Evolutionary conservation across 1,140 invertebrate genomes (phyloP).

Genomic region (Acarapis woodi): DNA sequence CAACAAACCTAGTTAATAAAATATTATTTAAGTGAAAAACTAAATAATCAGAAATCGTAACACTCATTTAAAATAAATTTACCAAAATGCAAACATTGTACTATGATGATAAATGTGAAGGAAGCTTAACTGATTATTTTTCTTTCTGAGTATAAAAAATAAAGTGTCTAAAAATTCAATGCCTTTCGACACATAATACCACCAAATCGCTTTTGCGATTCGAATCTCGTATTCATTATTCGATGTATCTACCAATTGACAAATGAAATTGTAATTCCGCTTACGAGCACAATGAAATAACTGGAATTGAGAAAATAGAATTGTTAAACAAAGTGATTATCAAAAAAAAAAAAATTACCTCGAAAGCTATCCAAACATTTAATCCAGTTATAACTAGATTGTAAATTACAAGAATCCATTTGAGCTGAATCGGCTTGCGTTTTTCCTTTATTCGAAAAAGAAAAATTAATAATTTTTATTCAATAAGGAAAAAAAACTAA

Average conservation of each 20-base stretch:
- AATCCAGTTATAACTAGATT: conserved; percentile 20
- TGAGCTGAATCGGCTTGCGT: conserved; percentile 17
- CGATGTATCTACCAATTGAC: conserved; percentile 52
- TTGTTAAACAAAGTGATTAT: neutral
- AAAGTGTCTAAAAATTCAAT: conserved; percentile 75
- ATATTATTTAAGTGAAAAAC: no score
- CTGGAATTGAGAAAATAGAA: conserved; percentile 21
- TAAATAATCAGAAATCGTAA: no score
- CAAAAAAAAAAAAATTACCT: conserved; percentile 8
- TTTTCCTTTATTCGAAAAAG: conserved; percentile 17
- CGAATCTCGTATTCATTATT: conserved; percentile 52
- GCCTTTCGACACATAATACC: conserved; percentile 83
- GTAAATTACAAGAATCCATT: conserved; percentile 18
- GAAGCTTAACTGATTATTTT: conserved; percentile 56
- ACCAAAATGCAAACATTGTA: conserved; percentile 72
- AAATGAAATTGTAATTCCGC: conserved; percentile 56
- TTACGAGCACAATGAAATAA: conserved; percentile 36
- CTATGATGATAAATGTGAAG: conserved; percentile 73
- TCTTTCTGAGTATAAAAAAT: conserved; percentile 66
- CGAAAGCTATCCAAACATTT: conserved; percentile 19
- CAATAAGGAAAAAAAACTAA: no score
- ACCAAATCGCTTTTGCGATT: conserved; percentile 75
- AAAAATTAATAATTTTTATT: no score
- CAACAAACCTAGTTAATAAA: no score
- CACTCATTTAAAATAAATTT: no score